Conservation (phyloP, 2,888 invertebrate species). For the Epinotia brunnichana region DNA sequence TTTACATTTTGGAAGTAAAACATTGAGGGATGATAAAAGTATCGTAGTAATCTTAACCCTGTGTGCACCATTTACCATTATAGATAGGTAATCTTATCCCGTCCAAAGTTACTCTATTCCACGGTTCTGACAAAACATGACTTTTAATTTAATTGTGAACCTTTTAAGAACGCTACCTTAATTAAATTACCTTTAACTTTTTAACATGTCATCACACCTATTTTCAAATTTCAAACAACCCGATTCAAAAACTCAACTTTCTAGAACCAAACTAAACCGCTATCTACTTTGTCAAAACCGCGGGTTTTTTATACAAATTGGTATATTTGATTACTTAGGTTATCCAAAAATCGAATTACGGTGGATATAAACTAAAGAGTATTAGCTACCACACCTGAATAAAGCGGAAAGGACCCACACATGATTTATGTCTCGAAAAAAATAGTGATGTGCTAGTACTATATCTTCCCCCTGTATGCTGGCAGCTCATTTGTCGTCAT, state of each 20-base stretch:
- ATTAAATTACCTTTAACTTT: too few species aligned
- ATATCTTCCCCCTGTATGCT: not conserved
- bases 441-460: not conserved
- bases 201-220: not conserved
- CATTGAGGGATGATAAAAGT: too few species aligned
- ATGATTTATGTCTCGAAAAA: constrained; percentile 1
- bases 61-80: not conserved
- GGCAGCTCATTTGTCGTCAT: constrained; percentile 1
- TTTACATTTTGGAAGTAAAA: too few species aligned
- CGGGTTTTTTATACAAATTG: not conserved
- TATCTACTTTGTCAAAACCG: not conserved
- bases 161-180: not conserved
- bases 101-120: not conserved
- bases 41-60: not conserved
- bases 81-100: not conserved
- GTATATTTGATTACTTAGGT: not conserved
- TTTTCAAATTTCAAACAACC: not conserved
- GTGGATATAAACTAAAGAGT: not conserved
- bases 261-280: not conserved
- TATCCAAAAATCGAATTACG: not conserved
- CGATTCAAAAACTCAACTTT: not conserved
- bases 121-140: not conserved
- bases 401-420: not conserved
- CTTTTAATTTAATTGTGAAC: not conserved
- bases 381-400: not conserved